These are phyloP conservation scores for Hypothenemus hampei DNA, from an alignment of 1,140 invertebrate species.

Conservation along the genomic window DNA sequence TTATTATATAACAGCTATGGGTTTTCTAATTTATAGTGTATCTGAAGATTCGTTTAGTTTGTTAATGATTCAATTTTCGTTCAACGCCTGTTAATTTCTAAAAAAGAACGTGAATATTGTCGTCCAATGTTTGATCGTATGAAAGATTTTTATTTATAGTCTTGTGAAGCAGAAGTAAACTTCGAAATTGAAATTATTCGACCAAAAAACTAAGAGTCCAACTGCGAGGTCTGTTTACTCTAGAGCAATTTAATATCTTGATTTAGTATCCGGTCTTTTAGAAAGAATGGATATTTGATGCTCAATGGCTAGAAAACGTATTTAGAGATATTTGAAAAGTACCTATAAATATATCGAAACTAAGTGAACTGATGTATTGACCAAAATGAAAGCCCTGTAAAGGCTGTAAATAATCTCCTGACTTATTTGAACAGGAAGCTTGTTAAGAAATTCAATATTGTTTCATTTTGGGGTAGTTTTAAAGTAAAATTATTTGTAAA, in stretches of 20 bases:
- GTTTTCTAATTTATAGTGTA: no score
- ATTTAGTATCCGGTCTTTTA: constrained; percentile 21
- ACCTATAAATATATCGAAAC: constrained; percentile 22
- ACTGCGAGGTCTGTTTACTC: constrained; percentile 22
- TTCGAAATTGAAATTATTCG: constrained; percentile 24
- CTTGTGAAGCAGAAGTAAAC: constrained; percentile 4
- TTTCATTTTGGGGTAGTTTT: no score
- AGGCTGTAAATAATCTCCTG: constrained; percentile 6
- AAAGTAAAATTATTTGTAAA: no score
- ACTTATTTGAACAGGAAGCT: constrained; percentile 8
- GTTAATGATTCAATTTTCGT: neutral
- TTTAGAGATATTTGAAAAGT: constrained; percentile 24
- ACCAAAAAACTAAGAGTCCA: constrained; percentile 21
- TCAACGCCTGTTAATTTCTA: neutral
- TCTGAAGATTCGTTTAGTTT: neutral
- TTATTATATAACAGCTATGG: constrained; percentile 37
- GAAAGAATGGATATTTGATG: constrained; percentile 26
- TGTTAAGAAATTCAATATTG: no score
- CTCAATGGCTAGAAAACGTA: constrained; percentile 25
- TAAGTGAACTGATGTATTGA: constrained; percentile 10
- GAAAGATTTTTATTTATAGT: constrained; percentile 16
- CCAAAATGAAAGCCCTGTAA: constrained; percentile 8
- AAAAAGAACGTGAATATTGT: constrained; percentile 3
- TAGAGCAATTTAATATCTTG: constrained; percentile 22
- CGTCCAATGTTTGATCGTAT: constrained; percentile 11